Percentiles rank a stretch among this genome's conserved stretches.
Conservation (phyloP, 2,888 invertebrate genomes). For the Lithophane semibrunnea region DNA sequence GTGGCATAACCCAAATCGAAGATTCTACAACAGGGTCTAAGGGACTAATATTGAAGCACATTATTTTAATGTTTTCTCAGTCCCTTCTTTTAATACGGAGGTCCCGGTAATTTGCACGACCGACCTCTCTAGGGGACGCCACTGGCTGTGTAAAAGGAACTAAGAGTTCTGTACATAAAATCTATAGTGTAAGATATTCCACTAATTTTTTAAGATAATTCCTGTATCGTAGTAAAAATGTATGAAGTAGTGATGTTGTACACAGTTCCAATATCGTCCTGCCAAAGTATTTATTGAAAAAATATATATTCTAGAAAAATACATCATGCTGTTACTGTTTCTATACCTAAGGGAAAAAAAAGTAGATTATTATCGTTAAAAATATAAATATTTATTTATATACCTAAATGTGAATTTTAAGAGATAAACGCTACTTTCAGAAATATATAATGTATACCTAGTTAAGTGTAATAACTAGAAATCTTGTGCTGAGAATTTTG, state of each 20-base stretch:
- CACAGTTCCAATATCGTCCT: conserved; percentile 60
- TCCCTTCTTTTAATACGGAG: not conserved
- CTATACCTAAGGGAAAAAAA: conserved; percentile 31
- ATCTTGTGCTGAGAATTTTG: conserved; percentile 9
- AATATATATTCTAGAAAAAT: conserved; percentile 39
- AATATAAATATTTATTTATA: conserved; percentile 65
- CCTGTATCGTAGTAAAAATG: conserved; percentile 51
- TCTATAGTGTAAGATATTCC: conserved; percentile 49
- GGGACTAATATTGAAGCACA: not conserved
- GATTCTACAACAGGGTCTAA: not conserved
- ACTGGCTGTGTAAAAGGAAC: conserved; percentile 32
- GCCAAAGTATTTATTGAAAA: conserved; percentile 60
- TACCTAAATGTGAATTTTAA: conserved; percentile 45
- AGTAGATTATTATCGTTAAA: conserved; percentile 53
- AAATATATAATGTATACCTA: conserved; percentile 29
- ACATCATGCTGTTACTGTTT: conserved; percentile 31
- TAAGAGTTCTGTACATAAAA: conserved; percentile 56
- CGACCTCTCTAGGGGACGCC: not conserved
- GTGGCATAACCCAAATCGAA: not conserved
- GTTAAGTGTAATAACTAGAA: conserved; percentile 18
- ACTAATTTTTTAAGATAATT: conserved; percentile 45
- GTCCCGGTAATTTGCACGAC: too few species aligned
- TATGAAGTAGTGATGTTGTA: conserved; percentile 66
- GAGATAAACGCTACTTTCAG: conserved; percentile 45
- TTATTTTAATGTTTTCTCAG: not conserved